Conservation (phyloP, 2,113 vertebrate genomes). For the Alethe diademata region DNA sequence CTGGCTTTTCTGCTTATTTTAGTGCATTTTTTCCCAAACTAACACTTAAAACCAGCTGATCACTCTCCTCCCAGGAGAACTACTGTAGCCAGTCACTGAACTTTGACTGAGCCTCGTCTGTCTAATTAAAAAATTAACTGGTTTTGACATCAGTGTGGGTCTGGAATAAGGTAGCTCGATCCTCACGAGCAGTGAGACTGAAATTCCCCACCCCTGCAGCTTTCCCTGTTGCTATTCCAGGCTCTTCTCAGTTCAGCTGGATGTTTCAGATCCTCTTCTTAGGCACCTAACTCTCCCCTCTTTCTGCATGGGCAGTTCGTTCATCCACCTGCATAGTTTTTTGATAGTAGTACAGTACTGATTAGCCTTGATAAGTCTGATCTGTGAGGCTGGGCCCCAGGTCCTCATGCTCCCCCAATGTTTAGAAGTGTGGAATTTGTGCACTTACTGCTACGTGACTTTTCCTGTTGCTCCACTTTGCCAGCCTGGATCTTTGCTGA, state of each 20-base stretch:
- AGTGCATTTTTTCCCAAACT: neutral
- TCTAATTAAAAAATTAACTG: neutral
- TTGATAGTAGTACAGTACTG: neutral
- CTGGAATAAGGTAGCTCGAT: neutral
- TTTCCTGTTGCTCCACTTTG: neutral
- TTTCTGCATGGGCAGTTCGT: neutral
- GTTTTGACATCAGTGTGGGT: neutral
- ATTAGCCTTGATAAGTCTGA: neutral
- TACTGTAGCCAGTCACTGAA: neutral
- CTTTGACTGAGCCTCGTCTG: neutral
- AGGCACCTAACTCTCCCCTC: neutral
- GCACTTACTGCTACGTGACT: neutral
- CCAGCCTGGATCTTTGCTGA: neutral
- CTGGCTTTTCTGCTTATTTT: constrained; percentile 17
- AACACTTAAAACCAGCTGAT: neutral
- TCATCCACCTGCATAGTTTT: neutral
- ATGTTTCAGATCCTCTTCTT: neutral
- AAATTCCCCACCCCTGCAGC: neutral
- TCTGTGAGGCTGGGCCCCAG: neutral
- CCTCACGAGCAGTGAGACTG: neutral
- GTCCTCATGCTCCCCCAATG: neutral
- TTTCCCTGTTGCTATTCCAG: neutral
- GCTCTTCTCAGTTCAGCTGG: neutral
- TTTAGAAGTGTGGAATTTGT: neutral
- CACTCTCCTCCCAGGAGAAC: neutral